Conservation (phyloP, 2,797 vertebrate genomes). For the Mionectes olivaceus region DNA sequence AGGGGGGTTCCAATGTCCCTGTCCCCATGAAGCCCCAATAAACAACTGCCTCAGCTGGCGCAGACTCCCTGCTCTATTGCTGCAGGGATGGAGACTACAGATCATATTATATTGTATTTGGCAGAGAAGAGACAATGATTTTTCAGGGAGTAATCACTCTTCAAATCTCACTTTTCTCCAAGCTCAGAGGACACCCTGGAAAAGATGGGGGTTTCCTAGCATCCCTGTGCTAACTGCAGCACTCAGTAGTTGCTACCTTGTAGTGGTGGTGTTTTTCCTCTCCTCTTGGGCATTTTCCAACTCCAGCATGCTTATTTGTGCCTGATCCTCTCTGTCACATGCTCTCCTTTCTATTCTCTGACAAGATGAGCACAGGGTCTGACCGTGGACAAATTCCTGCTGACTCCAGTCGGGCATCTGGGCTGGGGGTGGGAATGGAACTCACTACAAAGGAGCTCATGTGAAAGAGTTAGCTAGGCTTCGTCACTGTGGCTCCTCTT, state of each 20-base stretch:
- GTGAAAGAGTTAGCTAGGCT: slow-evolving; percentile 7
- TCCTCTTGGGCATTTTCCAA: neutral
- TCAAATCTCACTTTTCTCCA: neutral
- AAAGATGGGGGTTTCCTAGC: neutral
- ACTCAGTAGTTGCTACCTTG: neutral
- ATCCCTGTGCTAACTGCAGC: neutral
- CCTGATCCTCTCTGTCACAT: neutral
- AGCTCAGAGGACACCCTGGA: neutral
- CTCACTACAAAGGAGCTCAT: neutral
- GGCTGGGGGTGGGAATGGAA: neutral
- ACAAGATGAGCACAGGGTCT: neutral
- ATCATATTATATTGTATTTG: neutral
- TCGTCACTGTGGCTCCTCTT: slow-evolving; percentile 10
- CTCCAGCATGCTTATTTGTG: neutral
- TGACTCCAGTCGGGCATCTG: neutral
- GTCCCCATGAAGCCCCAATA: neutral
- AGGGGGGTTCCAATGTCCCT: neutral
- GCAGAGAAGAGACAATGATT: slow-evolving; percentile 8
- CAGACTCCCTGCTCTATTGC: neutral
- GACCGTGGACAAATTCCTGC: neutral
- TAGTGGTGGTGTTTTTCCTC: neutral
- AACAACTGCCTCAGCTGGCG: neutral
- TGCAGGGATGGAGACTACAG: neutral
- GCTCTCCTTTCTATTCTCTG: neutral
- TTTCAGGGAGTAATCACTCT: slow-evolving; percentile 6